Evolutionary conservation across 2,888 invertebrate genomes (phyloP), one percentile per base, ranked within the genome.

Genomic region (Dorcus hopei): DNA sequence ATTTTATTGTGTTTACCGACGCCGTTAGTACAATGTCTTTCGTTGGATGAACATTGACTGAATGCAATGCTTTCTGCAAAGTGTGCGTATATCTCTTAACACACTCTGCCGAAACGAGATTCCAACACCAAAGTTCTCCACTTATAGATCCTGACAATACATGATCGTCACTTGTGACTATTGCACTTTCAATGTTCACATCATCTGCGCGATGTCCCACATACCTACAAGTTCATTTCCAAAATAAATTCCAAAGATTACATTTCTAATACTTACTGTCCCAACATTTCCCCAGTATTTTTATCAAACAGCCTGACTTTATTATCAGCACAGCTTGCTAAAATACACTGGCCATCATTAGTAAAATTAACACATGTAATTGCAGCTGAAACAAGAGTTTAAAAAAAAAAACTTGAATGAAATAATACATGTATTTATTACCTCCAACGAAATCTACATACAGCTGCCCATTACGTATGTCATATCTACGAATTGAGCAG

Each of bases 101-200:
- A 1, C 90, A 79, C 68, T 84, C 83, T 4, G 87, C 87, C 62
- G 89, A 89, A 3, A 97, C 86, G 45, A 99, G 82, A 79, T 97
- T 95, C 93, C 96, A 99, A 68, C 88, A 86, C 80, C 90, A 92
- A 5, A 95, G 80, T 66, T 85, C 83, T 0, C 97, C 97, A 61
- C 91, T 89, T 9, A 90, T 90, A 0, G 97, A 96, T 0, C 98
- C 98, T 16, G 93, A 92, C 43, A 97, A 80, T 47, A 99, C 87
- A 68, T 89, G 88, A 49, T 89, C 89, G 74, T 98, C 97, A 63
- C 87, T 90, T 54, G 86, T 82, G 76, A 93, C 89, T 0, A 97
- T 85, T 53, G 89, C 88, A 74, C 93, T 93, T 78, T 97, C 97
- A 45, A 97, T 83, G 69, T 90, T 89, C 75, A 90, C 91, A 71